A percentile compares a stretch with the other conserved stretches of the same genome.
Evolutionary conservation across 2,797 vertebrate species (phyloP).

Genomic region (Sarcoramphus papa): DNA sequence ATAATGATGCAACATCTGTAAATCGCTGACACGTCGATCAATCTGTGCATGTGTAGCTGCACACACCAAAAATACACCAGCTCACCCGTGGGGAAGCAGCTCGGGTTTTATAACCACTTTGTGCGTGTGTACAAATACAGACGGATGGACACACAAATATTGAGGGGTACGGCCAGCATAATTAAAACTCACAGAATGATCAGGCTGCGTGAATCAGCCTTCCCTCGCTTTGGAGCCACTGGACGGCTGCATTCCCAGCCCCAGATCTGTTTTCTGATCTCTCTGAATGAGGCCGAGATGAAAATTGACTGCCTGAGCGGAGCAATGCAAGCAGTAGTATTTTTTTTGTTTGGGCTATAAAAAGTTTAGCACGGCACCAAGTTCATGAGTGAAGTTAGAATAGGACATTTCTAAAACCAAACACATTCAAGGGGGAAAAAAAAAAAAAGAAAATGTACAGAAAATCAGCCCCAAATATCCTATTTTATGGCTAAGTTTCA

Average conservation of each 20-base stretch:
- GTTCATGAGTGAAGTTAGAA: not conserved
- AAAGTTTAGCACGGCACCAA: not conserved
- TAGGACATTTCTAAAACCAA: not conserved
- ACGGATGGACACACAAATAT: not conserved
- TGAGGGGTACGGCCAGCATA: fast-evolving
- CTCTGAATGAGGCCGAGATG: not conserved
- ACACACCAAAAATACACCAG: not conserved
- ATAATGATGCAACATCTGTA: not conserved
- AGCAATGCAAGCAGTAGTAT: not conserved
- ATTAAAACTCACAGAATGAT: fast-evolving
- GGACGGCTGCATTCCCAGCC: not conserved
- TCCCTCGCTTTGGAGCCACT: fast-evolving
- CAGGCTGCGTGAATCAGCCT: not conserved
- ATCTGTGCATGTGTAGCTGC: not conserved
- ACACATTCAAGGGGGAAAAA: not conserved
- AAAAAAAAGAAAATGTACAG: not conserved
- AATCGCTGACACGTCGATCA: not conserved
- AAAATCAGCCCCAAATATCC: not conserved
- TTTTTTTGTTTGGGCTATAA: not conserved
- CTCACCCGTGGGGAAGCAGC: not conserved
- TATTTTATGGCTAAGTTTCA: not conserved
- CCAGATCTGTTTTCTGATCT: not conserved
- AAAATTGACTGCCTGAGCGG: not conserved
- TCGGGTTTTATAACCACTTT: not conserved
- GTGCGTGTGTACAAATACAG: not conserved